Percentiles rank a stretch among this genome's conserved stretches.
These are phyloP conservation scores for Trididemnum nubilum DNA, from an alignment of 23 tunicate genomes.

Conservation along the genomic window DNA sequence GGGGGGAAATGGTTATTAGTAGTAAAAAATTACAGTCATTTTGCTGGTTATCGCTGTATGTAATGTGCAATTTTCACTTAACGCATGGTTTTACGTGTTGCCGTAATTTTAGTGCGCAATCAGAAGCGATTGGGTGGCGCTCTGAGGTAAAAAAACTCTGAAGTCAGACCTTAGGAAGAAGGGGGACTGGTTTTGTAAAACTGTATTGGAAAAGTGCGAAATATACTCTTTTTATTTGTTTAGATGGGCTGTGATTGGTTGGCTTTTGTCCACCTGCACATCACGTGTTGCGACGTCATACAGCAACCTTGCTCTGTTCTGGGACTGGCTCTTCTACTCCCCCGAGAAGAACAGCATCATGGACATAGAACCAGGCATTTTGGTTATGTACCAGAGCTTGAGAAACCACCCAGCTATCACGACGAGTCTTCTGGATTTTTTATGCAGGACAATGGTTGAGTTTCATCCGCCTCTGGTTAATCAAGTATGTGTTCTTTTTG, in stretches of 20 bases:
- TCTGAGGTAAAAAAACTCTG: no score
- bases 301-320: conserved; percentile 67
- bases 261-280: conserved; percentile 83
- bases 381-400: conserved; percentile 82
- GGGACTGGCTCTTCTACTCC: conserved; percentile 91
- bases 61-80: no score
- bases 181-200: no score
- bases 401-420: conserved; percentile 86
- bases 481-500: conserved; percentile 41
- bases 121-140: no score
- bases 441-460: conserved; percentile 73
- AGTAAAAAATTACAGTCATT: no score
- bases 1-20: no score
- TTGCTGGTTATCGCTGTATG: no score
- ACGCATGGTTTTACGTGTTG: no score
- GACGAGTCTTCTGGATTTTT: conserved; percentile 71
- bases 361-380: conserved; percentile 90
- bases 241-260: conserved; percentile 87
- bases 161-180: no score
- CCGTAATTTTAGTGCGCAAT: no score
- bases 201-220: no score
- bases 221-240: no score
- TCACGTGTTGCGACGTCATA: conserved; percentile 76
- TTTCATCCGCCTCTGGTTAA: conserved; percentile 72
- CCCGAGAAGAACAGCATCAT: conserved; percentile 86